Base-by-base conservation (phyloP, 2,113 vertebrate genomes). In the Corythornis vintsioides region DNA sequence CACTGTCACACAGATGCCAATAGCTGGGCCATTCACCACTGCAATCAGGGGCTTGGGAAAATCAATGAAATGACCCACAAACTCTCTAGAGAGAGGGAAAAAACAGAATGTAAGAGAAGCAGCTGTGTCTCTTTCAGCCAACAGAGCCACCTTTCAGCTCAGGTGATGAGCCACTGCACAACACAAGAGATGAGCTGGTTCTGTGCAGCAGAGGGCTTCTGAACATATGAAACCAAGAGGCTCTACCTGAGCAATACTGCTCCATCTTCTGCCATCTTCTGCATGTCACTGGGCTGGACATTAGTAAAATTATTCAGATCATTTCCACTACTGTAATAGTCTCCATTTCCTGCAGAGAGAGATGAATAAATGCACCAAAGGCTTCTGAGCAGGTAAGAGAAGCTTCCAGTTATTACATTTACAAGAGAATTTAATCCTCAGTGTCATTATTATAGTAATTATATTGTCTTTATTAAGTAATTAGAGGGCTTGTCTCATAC, bases 311-410 rank as follows among this genome's bases (percentile, higher is more conserved):
- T 99, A 84, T 73, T 98, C 77, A 99, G 97, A 83, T 99, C 99
- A 67, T 99, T 99, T 33, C 99, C 99, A 55, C 99, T 99, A 89
- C 98, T 98, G 89, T 98, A 99, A 90, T 97, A 99, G 86, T 99
- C 98, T 15, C 99, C 99, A 42, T 86, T 98, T 69, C 99, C 99
- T 99, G 92, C 52, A 85, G 63, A 93, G 48, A 94, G n/a, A 96
- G 1, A 77, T 3, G 35, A 75, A 47, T 72, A 75, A 86, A 77
- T 52, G 50, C 16, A 74, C 14, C 56, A 63, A 29, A 6, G 16
- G 35, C 24, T 79, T 88, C 61, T 71, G 66, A 92, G 40, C 14
- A 45, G 21, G 59, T 52, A 55, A 67, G 14, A 77, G 35, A 78
- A 78, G 40, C 59, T 88, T 77, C 59, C 2, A 50, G 35, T 60